phyloP scores from a whole-genome alignment of 2,888 invertebrate species.

The Eupithecia subumbrata region DNA sequence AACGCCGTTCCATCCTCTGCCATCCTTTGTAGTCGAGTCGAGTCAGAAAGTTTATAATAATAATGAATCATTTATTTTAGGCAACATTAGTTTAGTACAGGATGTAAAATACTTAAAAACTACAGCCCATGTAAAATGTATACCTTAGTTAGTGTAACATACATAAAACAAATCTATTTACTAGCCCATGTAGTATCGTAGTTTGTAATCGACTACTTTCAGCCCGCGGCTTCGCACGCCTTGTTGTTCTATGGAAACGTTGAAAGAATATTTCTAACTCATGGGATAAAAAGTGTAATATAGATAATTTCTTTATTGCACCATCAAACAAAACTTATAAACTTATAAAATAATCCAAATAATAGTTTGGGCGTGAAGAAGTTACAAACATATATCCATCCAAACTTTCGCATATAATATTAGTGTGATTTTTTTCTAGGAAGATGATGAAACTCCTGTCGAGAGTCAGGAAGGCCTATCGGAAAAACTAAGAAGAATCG shows the following conservation, averaged over 20 bases:
- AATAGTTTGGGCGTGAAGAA: not conserved
- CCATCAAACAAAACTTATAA: too few species aligned
- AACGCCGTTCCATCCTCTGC: not conserved
- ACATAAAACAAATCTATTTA: too few species aligned
- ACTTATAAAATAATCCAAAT: not conserved
- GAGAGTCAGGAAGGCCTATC: conserved; percentile 37
- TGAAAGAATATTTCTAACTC: not conserved
- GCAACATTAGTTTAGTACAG: too few species aligned
- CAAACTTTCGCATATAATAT: not conserved
- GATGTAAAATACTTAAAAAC: too few species aligned
- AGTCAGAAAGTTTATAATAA: too few species aligned
- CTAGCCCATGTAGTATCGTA: too few species aligned
- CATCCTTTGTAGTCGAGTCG: not conserved
- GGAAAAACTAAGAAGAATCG: conserved; percentile 25
- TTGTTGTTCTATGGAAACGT: not conserved
- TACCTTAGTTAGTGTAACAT: too few species aligned
- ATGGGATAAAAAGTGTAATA: not conserved
- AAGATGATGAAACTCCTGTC: conserved; percentile 52
- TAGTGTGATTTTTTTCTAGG: conserved; percentile 45
- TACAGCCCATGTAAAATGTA: too few species aligned
- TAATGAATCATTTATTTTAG: too few species aligned
- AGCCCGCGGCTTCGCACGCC: too few species aligned
- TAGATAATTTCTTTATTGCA: too few species aligned
- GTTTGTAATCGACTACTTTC: too few species aligned
- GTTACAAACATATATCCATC: not conserved